phyloP scores from a whole-genome alignment of 2,113 vertebrate species.

The Pao palembangensis region DNA sequence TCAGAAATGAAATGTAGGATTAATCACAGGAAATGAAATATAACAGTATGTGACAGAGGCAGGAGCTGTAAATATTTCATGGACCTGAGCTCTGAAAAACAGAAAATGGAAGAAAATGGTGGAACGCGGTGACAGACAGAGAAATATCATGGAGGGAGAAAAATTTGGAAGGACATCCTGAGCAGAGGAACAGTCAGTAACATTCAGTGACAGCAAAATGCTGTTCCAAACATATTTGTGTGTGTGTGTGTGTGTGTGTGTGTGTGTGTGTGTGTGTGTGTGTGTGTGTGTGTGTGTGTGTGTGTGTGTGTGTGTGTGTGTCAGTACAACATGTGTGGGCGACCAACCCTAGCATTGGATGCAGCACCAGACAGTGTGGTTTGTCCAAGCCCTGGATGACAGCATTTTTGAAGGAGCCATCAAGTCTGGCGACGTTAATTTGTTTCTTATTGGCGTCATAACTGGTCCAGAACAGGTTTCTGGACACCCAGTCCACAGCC shows the following conservation, averaged over 20 bases:
- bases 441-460: conserved; percentile 96
- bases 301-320: background rate
- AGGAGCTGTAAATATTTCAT: no score
- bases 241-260: background rate
- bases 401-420: conserved; percentile 95
- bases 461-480: conserved; percentile 98
- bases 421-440: conserved; percentile 93
- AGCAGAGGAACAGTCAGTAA: conserved; percentile 15
- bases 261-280: background rate
- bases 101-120: no score
- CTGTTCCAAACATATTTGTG: background rate
- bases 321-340: conserved; percentile 1
- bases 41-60: no score
- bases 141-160: no score
- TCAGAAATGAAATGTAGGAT: conserved; percentile 10
- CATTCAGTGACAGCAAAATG: conserved; percentile 32
- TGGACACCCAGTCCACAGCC: conserved; percentile 95
- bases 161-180: no score
- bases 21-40: no score
- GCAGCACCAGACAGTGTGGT: conserved; percentile 91
- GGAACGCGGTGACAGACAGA: no score
- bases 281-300: background rate
- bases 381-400: conserved; percentile 94
- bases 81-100: no score
- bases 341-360: conserved; percentile 85